phyloP scores from a whole-genome alignment of 2,888 invertebrate species.

The Tetramorium bicarinatum region DNA sequence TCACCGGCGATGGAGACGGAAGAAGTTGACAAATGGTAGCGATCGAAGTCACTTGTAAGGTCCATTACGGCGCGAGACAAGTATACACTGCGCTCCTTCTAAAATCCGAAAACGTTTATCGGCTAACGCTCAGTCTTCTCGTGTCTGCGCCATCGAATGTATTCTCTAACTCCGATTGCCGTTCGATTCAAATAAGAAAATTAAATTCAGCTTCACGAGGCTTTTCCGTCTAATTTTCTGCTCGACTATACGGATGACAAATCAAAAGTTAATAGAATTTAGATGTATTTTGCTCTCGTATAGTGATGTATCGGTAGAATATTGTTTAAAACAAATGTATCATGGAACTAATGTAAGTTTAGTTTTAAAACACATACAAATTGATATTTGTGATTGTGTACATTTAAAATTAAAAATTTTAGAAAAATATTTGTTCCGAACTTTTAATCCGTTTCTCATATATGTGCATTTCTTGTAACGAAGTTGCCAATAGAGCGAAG shows the following conservation, averaged over 20 bases:
- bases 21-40: constrained; percentile 58
- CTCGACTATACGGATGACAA: constrained; percentile 40
- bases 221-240: constrained; percentile 48
- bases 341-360: not conserved
- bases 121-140: constrained; percentile 65
- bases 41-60: constrained; percentile 57
- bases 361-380: not conserved
- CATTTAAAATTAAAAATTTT: not conserved
- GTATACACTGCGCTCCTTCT: constrained; percentile 57
- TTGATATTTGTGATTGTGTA: not conserved
- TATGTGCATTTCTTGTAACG: not conserved
- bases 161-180: constrained; percentile 47
- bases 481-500: constrained; percentile 9
- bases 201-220: constrained; percentile 60
- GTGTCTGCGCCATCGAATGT: constrained; percentile 53
- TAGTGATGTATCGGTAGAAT: not conserved
- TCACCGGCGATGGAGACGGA: constrained; percentile 32
- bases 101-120: constrained; percentile 64
- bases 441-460: not conserved
- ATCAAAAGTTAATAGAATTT: constrained; percentile 28
- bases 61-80: constrained; percentile 56
- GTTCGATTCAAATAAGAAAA: constrained; percentile 55
- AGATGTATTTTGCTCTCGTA: not conserved
- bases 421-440: not conserved
- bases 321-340: not conserved